Base-by-base conservation (phyloP, 2,113 vertebrate species). In the Sebastes schlegelii region DNA sequence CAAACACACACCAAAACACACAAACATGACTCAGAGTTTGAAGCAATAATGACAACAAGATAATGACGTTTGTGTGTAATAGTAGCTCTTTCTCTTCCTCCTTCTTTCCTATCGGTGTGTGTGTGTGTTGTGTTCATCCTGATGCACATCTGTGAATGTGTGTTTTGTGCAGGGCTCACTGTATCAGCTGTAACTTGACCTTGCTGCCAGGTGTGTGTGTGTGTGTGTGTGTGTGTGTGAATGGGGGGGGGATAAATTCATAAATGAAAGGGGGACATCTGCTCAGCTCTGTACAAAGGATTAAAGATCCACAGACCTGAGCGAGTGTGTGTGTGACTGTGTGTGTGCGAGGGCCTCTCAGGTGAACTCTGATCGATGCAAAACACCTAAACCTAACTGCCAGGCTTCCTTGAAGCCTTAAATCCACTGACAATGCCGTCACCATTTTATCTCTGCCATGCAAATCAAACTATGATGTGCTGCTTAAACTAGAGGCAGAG, bases 191-290 rank as follows among this genome's bases (percentile, higher is more conserved):
- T 97, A 98, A 98, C 96, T 95, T 97, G 97, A 99, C 96, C 97
- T 96, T 96, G 95, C 95, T 97, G 96, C 97, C 97, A 97, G 96
- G 91, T 94, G 91, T 92, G 88, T 92, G 85, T 83, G 62, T 86
- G 65, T 23, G 26, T 82, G 74, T 79, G 78, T 83, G 72, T 19
- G 63, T 57, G 61, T 51, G 13, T 60, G 65, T 43, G 23, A 5
- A 13, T 51, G 49, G 63, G 43, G 95, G 80, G 77, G 66, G 77
- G 95, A 96, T 97, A 97, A 97, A 98, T 97, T 97, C 96, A 98
- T 97, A 99, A 98, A 98, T 98, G 96, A 97, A 99, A 97, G 96
- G 96, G 95, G 96, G 97, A 98, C 98, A 98, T 97, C 98, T 99
- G 98, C 96, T 98, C 92, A 82, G 96, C 95, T 96, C 95, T 88